A percentile compares a stretch with the other conserved stretches of the same genome.
Evolutionary conservation across 2,888 invertebrate species (phyloP).

Genomic region (Malacosoma neustria): DNA sequence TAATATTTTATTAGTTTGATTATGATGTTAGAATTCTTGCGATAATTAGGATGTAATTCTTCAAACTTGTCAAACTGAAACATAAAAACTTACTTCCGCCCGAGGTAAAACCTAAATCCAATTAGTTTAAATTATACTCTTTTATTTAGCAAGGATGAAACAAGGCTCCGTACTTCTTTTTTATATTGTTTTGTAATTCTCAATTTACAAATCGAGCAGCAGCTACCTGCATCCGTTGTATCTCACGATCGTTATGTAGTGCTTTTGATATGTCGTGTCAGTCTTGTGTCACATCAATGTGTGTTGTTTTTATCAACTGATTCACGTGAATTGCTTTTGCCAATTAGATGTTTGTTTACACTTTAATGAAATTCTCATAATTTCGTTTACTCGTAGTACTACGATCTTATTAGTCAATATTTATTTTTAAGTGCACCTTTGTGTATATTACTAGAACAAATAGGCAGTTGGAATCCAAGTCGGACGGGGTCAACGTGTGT

Average conservation of each 20-base stretch:
- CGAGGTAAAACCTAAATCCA: too few species aligned
- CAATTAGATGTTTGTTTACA: slow-evolving; percentile 6
- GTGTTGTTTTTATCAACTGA: slow-evolving; percentile 4
- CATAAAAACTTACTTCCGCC: too few species aligned
- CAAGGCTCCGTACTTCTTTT: too few species aligned
- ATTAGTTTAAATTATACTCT: too few species aligned
- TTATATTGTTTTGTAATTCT: background rate
- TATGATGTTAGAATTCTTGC: too few species aligned
- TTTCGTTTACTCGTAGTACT: slow-evolving; percentile 27
- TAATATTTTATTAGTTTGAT: too few species aligned
- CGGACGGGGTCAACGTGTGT: slow-evolving; percentile 19
- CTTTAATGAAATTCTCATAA: slow-evolving; percentile 19
- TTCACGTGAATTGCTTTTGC: slow-evolving; percentile 5
- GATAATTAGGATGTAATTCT: too few species aligned
- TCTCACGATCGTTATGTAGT: slow-evolving; percentile 36
- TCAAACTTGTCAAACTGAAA: too few species aligned
- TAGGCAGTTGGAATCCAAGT: slow-evolving; percentile 15
- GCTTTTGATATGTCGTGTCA: slow-evolving; percentile 21
- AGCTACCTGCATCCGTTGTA: slow-evolving; percentile 6
- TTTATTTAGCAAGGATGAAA: too few species aligned
- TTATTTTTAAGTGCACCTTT: slow-evolving; percentile 14
- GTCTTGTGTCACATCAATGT: slow-evolving; percentile 10
- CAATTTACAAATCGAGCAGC: background rate
- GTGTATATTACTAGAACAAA: slow-evolving; percentile 41
- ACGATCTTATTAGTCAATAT: slow-evolving; percentile 11